phyloP scores from a whole-genome alignment of 2,113 vertebrate species.

The Indicator maculatus region DNA sequence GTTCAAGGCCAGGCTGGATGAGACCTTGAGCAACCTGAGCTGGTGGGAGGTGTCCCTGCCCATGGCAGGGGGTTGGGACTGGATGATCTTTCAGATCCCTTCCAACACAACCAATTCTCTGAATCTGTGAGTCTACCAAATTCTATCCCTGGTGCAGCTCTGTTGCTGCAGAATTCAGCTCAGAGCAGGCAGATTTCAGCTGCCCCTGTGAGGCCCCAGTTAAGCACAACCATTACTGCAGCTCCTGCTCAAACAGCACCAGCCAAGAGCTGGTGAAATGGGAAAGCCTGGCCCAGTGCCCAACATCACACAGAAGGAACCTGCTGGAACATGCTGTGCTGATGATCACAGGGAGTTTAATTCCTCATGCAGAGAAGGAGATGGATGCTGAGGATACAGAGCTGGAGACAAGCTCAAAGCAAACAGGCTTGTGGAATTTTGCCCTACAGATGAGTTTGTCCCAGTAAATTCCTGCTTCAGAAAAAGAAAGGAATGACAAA shows the following conservation, averaged over 20 bases:
- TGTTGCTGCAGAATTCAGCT: not conserved
- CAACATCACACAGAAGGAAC: not conserved
- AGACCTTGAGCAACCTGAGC: no score
- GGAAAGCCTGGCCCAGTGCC: not conserved
- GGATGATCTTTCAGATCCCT: no score
- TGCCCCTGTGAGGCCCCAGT: not conserved
- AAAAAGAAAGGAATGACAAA: not conserved
- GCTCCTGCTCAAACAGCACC: not conserved
- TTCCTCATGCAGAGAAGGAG: not conserved
- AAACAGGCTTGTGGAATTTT: not conserved
- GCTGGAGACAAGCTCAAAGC: not conserved
- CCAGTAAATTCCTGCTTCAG: not conserved
- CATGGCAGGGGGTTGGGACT: no score
- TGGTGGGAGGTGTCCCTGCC: no score
- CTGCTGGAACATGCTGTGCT: conserved; percentile 23
- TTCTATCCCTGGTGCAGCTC: not conserved
- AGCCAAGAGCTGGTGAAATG: conserved; percentile 22
- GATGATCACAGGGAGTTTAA: not conserved
- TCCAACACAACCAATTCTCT: no score
- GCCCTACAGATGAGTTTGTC: not conserved
- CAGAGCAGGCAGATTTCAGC: not conserved
- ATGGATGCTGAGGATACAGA: not conserved
- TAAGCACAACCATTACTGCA: conserved; percentile 26
- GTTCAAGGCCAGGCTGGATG: no score
- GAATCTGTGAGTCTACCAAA: not conserved